phyloP scores from a whole-genome alignment of 2,888 invertebrate genomes.

The Syritta pipiens region DNA sequence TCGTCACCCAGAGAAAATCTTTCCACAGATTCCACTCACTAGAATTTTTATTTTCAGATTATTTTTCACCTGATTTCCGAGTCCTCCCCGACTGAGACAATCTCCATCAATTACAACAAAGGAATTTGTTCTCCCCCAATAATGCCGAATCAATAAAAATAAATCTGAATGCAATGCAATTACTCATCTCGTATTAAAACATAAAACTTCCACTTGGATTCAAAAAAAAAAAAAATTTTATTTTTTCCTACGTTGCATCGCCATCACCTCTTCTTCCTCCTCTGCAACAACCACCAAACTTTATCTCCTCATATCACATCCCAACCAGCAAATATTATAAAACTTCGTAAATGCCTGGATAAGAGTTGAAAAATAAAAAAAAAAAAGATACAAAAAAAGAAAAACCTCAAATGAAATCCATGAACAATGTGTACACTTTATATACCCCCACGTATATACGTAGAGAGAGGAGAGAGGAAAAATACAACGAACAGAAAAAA shows the following conservation, averaged over 20 bases:
- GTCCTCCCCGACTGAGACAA: too few species aligned
- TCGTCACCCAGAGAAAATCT: too few species aligned
- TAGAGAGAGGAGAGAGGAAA: background rate
- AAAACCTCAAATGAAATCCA: slow-evolving; percentile 49
- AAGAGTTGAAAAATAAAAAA: slow-evolving; percentile 13
- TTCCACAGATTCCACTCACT: too few species aligned
- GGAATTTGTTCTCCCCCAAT: too few species aligned
- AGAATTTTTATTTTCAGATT: too few species aligned
- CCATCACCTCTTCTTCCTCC: background rate
- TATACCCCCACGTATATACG: background rate
- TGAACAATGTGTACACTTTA: slow-evolving; percentile 34
- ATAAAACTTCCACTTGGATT: slow-evolving; percentile 54
- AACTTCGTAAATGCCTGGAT: slow-evolving; percentile 56
- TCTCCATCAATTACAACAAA: too few species aligned
- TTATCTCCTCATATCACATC: slow-evolving; percentile 48
- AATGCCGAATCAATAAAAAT: slow-evolving; percentile 11
- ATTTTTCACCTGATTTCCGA: too few species aligned
- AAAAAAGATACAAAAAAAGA: slow-evolving; percentile 7
- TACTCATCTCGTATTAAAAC: slow-evolving; percentile 43
- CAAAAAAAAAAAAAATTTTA: slow-evolving; percentile 51
- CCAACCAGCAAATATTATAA: slow-evolving; percentile 52
- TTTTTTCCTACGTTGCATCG: slow-evolving; percentile 4
- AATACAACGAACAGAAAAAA: background rate
- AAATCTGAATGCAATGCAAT: slow-evolving; percentile 34
- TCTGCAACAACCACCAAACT: slow-evolving; percentile 7